Base-by-base conservation (phyloP, 1,140 invertebrate genomes). In the Drosophila malerkotliana region DNA sequence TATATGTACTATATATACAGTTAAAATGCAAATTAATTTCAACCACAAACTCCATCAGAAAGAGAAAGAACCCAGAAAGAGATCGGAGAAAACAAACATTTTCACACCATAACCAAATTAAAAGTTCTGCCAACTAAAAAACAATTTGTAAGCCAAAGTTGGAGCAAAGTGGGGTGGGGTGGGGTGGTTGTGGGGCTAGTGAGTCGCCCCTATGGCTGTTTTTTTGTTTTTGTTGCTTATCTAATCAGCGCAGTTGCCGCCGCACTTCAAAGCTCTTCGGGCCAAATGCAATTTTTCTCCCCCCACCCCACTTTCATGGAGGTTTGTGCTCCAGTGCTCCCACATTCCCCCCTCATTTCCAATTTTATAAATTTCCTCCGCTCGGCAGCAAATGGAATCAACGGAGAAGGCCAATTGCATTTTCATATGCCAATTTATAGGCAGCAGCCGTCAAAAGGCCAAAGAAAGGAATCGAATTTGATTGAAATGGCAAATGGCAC, bases 41-140 rank as follows among this genome's bases (percentile, higher is more conserved):
- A 63, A 39, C 73, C 63, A 60, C 81, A 84, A 84, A 84, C 72
- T 84, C 77, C 75, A 61, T 58, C 66, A 81, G 68, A 84, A 52
- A 72, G 63, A 58, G 48, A 60, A 67, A 69, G 59, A 59, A 21
- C 47, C 21, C 48, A 41, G 34, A 30, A 39, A 44, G 44, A 63
- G 15, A 24, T 24, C 18, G 57, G 28, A 64, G 61, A 26, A 60
- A 82, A 60, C 66, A 80, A 85, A 84, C 81, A 85, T 80, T 84
- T 84, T 85, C 77, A 84, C 81, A 85, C 80, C 78, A 85, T 84
- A 84, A 84, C 80, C 81, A 85, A 84, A 84, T 84, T 84, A 84
- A 84, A 84, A 84, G 80, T 84, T 84, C 48, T 80, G 62, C 81
- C 63, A 84, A 84, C 80, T 84, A 85, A 84, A 83, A 84, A 84